Conservation (phyloP, 2,113 vertebrate genomes). For the Aviceda subcristata region DNA sequence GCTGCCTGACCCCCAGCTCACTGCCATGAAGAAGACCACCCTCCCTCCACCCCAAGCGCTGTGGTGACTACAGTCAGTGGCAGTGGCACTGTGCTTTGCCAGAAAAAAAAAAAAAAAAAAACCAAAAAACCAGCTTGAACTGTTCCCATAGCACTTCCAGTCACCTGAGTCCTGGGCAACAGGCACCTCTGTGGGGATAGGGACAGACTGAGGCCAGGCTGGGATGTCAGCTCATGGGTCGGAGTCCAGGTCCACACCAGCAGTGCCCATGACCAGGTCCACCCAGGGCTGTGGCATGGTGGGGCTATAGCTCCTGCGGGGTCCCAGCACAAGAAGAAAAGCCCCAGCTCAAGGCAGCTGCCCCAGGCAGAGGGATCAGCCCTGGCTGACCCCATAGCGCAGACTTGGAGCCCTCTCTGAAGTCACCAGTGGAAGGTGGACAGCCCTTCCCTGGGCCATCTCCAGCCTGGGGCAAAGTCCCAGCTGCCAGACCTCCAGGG, state of each 20-base stretch:
- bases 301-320: background rate
- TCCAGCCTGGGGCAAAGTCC: background rate
- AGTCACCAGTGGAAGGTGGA: background rate
- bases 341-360: background rate
- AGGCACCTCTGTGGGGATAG: background rate
- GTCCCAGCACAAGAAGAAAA: background rate
- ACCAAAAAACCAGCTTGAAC: background rate
- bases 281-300: background rate
- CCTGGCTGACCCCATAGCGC: background rate
- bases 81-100: background rate
- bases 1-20: background rate
- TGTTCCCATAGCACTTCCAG: background rate
- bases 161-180: background rate
- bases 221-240: background rate
- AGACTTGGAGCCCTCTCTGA: background rate
- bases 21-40: background rate
- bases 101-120: too few species aligned
- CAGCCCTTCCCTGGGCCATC: background rate
- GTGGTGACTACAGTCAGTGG: background rate
- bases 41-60: background rate
- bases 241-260: background rate
- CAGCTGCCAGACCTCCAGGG: background rate
- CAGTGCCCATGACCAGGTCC: too few species aligned
- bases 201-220: background rate
- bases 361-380: background rate